Conservation (phyloP, 2,797 vertebrate species). For the Clarias pachynema region DNA sequence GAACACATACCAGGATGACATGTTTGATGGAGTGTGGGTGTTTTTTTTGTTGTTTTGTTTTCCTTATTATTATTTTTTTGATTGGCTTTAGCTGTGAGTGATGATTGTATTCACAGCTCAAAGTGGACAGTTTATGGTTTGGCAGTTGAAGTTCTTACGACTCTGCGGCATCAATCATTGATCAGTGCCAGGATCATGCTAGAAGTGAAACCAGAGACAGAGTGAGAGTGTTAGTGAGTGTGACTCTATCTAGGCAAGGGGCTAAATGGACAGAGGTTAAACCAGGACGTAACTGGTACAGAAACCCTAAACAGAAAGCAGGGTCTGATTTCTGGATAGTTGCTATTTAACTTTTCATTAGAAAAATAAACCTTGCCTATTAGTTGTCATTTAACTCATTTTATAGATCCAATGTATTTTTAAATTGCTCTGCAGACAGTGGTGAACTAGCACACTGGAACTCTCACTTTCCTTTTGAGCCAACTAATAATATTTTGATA, state of each 20-base stretch:
- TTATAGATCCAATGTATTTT: not conserved
- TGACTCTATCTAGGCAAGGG: conserved; percentile 10
- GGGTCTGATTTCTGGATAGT: not conserved
- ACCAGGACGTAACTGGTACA: conserved; percentile 18
- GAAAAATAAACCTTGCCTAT: not conserved
- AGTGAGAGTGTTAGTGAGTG: conserved; percentile 17
- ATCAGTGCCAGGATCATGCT: conserved; percentile 99
- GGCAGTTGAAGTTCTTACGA: conserved; percentile 61
- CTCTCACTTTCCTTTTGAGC: not conserved
- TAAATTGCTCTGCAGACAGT: no score
- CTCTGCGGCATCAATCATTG: conserved; percentile 82
- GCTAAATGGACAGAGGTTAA: conserved; percentile 39
- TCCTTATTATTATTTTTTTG: not conserved
- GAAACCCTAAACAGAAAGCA: conserved; percentile 42
- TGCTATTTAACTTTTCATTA: conserved; percentile 41
- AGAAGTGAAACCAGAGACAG: conserved; percentile 57
- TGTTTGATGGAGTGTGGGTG: conserved; percentile 47
- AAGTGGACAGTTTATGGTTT: conserved; percentile 67
- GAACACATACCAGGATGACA: not conserved
- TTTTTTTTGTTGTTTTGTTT: not conserved
- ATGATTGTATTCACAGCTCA: conserved; percentile 39
- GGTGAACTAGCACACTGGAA: not conserved
- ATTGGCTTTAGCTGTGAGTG: conserved; percentile 22
- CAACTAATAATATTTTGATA: not conserved
- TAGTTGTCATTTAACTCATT: not conserved